Evolutionary conservation across 2,797 vertebrate genomes (phyloP), one percentile per base, ranked within the genome.

Genomic region (Sebastes trivittatus): DNA sequence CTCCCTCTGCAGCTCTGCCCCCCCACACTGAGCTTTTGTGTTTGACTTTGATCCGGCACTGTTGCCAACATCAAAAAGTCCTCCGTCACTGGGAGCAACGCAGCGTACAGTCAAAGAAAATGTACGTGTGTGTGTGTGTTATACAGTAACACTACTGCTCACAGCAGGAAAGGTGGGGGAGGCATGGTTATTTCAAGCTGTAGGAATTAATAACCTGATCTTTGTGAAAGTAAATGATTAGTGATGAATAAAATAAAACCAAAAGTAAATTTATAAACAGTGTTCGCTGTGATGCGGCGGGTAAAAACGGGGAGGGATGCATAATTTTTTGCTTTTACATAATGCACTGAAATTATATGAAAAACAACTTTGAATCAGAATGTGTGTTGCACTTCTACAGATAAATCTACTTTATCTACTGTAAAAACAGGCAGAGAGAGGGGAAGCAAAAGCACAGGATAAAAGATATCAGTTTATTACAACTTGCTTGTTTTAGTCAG

Each of bases 41-140:
- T 82, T 78, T 72, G 80, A 85, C 90, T 93, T 93, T 93, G 88
- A 92, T 92, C 88, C 72, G 3, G 52, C 77, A n/a, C 81, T 75
- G 81, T 83, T 87, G 82, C 83, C 82, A 80, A 90, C 86, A 92
- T 92, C 88, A 92, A 88, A 91, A 88, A 84, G 78, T 86, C 75
- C 54, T 68, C 81, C 71, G 86, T 89, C 83, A 92, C 82, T 72
- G 63, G 66, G 32, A 86, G 89, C 87, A 68, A 74, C 14, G 20
- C 62, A 7, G 72, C 56, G 7, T 64, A 68, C 52, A 78, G 76
- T 80, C 70, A 72, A 32, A 88, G 70, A 77, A 63, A 70, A 22
- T 46, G 36, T 32, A 60, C 32, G 38, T 66, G 70, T 73, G 63
- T 70, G 58, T 36, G 11, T 25, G 58, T 58, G 58, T 58, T 27